These are phyloP conservation scores for Palythoa grandiflora DNA, from an alignment of 92 coral and sea anemone genomes.

Conservation along the genomic window DNA sequence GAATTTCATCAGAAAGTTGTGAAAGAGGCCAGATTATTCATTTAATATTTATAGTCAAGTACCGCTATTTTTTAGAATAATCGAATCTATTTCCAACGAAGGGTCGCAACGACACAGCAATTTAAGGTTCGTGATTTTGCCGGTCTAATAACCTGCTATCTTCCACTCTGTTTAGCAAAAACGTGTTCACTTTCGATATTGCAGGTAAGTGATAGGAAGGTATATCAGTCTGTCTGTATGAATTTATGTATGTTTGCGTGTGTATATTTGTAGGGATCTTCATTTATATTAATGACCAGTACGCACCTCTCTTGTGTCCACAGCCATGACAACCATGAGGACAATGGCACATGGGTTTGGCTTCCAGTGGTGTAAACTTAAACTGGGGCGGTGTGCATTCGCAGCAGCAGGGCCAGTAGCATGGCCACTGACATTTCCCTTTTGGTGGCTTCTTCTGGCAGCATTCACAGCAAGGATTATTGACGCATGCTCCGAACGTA, in stretches of 20 bases:
- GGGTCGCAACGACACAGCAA: background rate
- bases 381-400: slow-evolving; percentile 84
- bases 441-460: slow-evolving; percentile 84
- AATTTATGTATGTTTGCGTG: background rate
- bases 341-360: slow-evolving; percentile 90
- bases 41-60: too few relatives aligned
- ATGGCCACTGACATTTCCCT: slow-evolving; percentile 92
- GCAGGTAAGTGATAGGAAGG: background rate
- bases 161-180: too few relatives aligned
- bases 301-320: slow-evolving; percentile 1
- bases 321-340: slow-evolving; percentile 52
- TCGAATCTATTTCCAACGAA: background rate
- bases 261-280: background rate
- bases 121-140: too few relatives aligned
- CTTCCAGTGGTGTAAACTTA: slow-evolving; percentile 77
- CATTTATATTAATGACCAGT: background rate
- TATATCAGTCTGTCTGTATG: background rate
- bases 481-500: slow-evolving; percentile 92
- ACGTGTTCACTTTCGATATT: too few relatives aligned
- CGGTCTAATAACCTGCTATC: too few relatives aligned
- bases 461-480: slow-evolving; percentile 91
- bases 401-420: slow-evolving; percentile 94
- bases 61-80: too few relatives aligned
- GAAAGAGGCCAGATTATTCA: too few relatives aligned
- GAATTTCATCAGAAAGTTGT: too few relatives aligned